Percentiles rank a stretch among this genome's conserved stretches.
Evolutionary conservation across 2,113 vertebrate species (phyloP).

Genomic region (Erpornis zantholeuca): DNA sequence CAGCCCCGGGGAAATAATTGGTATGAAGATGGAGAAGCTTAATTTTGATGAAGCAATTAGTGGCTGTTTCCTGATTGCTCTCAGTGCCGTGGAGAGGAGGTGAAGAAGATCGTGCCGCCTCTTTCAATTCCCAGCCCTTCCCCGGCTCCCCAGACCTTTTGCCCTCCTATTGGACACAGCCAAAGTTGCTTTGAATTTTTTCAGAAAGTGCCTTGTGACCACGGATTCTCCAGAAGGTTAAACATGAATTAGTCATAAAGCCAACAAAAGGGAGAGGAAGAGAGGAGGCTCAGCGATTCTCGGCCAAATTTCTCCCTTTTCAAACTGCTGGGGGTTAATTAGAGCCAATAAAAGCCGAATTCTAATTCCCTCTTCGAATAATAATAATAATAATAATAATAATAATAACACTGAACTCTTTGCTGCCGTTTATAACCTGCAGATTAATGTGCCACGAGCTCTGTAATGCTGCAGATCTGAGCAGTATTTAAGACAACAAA

Average conservation of each 20-base stretch:
- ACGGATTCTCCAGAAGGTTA: slow-evolving; percentile 81
- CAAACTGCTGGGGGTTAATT: slow-evolving; percentile 79
- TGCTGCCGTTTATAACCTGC: slow-evolving; percentile 67
- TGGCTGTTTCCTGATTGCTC: slow-evolving; percentile 44
- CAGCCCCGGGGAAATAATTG: slow-evolving; percentile 33
- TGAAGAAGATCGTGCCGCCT: neutral
- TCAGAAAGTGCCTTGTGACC: slow-evolving; percentile 77
- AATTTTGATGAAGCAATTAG: slow-evolving; percentile 61
- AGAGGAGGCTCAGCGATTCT: slow-evolving; percentile 76
- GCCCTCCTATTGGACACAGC: slow-evolving; percentile 52
- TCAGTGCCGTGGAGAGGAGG: slow-evolving; percentile 15
- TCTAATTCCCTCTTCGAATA: neutral
- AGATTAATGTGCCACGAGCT: slow-evolving; percentile 68
- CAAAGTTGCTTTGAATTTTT: slow-evolving; percentile 76
- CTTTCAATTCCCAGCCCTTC: slow-evolving; percentile 20
- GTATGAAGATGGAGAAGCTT: slow-evolving; percentile 21
- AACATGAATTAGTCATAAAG: slow-evolving; percentile 97
- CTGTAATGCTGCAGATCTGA: slow-evolving; percentile 76
- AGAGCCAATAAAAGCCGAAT: slow-evolving; percentile 34
- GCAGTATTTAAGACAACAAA: slow-evolving; percentile 96
- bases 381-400: neutral
- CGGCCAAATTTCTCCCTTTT: slow-evolving; percentile 77
- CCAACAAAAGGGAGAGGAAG: slow-evolving; percentile 84
- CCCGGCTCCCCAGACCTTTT: slow-evolving; percentile 51
- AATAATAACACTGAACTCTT: neutral